Percentiles rank a stretch among this genome's conserved stretches.
phyloP scores from a whole-genome alignment of 2,888 invertebrate genomes.

The Balanococcus diminutus region DNA sequence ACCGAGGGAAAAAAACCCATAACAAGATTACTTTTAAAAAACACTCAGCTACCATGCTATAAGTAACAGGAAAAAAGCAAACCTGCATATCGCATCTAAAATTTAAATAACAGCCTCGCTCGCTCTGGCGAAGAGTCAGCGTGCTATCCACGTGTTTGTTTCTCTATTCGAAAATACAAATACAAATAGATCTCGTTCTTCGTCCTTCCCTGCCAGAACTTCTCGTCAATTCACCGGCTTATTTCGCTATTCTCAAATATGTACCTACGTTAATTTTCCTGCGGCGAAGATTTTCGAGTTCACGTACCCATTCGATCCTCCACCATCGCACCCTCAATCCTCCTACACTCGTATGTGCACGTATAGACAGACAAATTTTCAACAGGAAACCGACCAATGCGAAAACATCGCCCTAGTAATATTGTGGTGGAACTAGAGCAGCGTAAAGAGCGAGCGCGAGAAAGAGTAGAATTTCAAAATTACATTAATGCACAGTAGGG shows the following conservation, averaged over 20 bases:
- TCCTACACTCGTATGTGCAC: no score
- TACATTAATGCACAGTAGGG: not conserved
- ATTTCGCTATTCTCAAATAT: not conserved
- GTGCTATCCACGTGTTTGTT: not conserved
- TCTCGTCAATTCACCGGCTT: not conserved
- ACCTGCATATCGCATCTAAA: not conserved
- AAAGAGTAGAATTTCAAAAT: not conserved
- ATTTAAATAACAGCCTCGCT: not conserved
- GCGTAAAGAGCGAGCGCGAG: not conserved
- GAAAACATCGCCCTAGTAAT: not conserved
- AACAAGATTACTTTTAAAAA: not conserved
- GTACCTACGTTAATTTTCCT: not conserved
- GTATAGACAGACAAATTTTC: no score
- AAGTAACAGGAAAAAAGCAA: not conserved
- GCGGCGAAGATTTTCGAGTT: not conserved
- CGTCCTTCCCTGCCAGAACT: not conserved
- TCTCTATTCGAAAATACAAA: not conserved
- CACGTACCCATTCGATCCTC: no score
- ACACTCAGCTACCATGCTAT: not conserved
- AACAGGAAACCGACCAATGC: not conserved
- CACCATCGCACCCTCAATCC: no score
- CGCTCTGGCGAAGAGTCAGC: no score
- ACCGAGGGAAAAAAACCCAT: no score
- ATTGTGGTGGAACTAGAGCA: not conserved
- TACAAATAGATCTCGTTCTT: not conserved